Conservation (phyloP, 2,797 vertebrate genomes). For the Eleutherodactylus coqui region DNA sequence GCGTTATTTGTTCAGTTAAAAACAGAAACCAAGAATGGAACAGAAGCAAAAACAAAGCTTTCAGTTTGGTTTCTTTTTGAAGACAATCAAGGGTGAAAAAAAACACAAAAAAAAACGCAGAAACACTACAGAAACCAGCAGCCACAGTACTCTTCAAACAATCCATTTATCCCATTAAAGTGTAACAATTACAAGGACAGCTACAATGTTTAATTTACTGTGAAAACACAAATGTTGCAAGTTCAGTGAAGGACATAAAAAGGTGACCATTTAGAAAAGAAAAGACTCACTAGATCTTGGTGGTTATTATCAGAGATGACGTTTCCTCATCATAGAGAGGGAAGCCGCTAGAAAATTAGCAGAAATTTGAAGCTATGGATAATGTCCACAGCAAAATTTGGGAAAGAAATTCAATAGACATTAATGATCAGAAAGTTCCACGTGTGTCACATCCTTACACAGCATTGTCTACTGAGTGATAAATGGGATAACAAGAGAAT, state of each 20-base stretch:
- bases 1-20: no score
- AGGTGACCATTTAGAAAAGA: neutral
- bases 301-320: neutral
- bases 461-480: neutral
- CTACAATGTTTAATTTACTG: neutral
- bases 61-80: no score
- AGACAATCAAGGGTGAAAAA: no score
- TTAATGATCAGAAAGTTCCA: neutral
- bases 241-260: neutral
- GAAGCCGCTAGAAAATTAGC: slow-evolving; percentile 47
- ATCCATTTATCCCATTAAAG: neutral
- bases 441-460: neutral
- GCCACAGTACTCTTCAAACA: neutral
- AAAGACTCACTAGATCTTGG: neutral
- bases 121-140: no score
- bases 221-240: neutral
- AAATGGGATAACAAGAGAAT: neutral
- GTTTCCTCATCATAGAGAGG: slow-evolving; percentile 33
- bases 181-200: neutral
- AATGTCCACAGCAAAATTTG: neutral
- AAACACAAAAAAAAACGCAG: no score
- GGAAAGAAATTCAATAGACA: neutral
- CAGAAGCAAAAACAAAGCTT: no score
- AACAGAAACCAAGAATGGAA: no score
- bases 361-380: slow-evolving; percentile 22